Evolutionary conservation across 2,888 invertebrate species (phyloP).

Genomic region (Hirtodrosophila cameraria): DNA sequence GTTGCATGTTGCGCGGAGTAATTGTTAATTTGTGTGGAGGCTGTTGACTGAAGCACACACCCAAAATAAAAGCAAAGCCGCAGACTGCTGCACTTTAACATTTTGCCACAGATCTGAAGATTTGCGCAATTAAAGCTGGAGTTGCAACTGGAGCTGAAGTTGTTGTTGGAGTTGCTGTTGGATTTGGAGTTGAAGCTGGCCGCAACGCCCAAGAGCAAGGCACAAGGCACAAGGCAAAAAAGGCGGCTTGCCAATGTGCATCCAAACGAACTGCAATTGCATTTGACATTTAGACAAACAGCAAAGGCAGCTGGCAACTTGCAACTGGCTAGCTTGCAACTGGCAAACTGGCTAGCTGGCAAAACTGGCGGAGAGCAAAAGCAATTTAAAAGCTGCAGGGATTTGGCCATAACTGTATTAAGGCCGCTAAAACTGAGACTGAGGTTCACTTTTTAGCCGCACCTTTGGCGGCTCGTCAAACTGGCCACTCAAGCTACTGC

Average conservation of each 20-base stretch:
- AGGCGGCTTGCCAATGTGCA: constrained; percentile 57
- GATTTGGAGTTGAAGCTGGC: constrained; percentile 7
- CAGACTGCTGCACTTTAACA: constrained; percentile 67
- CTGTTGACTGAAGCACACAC: constrained; percentile 12
- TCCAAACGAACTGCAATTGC: constrained; percentile 66
- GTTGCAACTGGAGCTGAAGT: constrained; percentile 9
- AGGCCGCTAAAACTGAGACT: constrained; percentile 49
- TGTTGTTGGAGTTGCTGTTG: neutral
- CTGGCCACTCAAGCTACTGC: constrained; percentile 56
- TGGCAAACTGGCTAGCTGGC: constrained; percentile 28
- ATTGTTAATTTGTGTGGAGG: constrained; percentile 9
- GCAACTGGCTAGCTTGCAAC: constrained; percentile 30
- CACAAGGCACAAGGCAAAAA: constrained; percentile 6
- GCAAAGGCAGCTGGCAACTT: constrained; percentile 46
- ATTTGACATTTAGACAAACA: constrained; percentile 76
- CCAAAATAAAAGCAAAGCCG: constrained; percentile 12
- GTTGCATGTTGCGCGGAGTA: constrained; percentile 14
- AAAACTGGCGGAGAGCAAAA: constrained; percentile 49
- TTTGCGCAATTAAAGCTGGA: constrained; percentile 65
- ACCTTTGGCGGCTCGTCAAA: constrained; percentile 76
- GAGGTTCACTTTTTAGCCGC: constrained; percentile 52
- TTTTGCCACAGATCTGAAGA: constrained; percentile 54
- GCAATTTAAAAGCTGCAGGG: constrained; percentile 80
- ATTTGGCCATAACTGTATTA: constrained; percentile 80
- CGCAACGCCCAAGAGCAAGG: constrained; percentile 51